Evolutionary conservation across 35 echinoderm and acorn worm genomes (phyloP), one percentile per base, ranked within the genome.

Genomic region (Holothuria glaberrima): DNA sequence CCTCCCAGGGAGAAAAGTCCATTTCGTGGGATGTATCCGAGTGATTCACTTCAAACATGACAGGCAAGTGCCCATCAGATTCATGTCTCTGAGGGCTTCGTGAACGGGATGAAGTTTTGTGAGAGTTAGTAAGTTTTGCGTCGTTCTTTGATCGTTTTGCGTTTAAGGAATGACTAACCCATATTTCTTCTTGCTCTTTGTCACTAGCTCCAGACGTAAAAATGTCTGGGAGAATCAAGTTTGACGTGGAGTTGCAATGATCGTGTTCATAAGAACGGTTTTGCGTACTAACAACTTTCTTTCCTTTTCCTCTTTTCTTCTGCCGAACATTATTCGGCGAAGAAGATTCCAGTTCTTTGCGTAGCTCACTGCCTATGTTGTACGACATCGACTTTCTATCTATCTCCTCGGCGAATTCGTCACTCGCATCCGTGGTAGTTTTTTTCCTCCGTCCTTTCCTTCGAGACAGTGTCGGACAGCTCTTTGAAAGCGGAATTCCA

Each of bases 341-440:
- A 21, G 74, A 78, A 24, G 44, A 22, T 18, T 84, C 58, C 5
- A 84, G 59, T 84, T 84, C 80, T 61, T 84, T 84, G 80, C 54
- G 80, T 84, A 84, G 80, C 58, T 84, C 80, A 61, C 80, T 61
- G 17, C 59, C 80, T 6, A 84, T 38, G 61, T 84, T 84, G 22
- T 61, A 61, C 52, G 80, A 84, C 46, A 84, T 61, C 33, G 80
- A n/a, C 59, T 84, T 84, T 5, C 80, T 48, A 6, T 84, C 80
- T 32, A 33, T 84, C 57, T 84, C 80, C 27, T 84, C 80, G 20
- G 52, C 48, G 58, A 84, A 84, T 19, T 84, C 80, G 56, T 84
- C 80, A 32, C 80, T 61, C 12, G 54, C 32, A 84, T 84, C 59
- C 3, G 24, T 57, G 7, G 52, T 32, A 57, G 52, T 84, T 24